Percentiles rank a stretch among this genome's conserved stretches.
These are phyloP conservation scores for Crotalus horridus DNA, from an alignment of 2,113 vertebrate species.

Conservation along the genomic window DNA sequence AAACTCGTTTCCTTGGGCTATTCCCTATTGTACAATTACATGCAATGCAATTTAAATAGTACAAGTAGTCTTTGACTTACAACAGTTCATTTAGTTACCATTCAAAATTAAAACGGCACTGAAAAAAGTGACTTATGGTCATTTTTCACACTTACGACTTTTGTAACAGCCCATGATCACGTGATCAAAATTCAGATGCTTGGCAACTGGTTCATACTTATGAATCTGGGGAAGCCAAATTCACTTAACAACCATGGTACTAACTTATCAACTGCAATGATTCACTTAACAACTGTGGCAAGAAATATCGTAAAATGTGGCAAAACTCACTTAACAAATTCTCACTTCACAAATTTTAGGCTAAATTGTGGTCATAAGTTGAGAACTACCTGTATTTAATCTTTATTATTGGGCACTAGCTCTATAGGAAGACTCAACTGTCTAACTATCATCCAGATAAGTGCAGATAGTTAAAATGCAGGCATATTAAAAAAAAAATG, in stretches of 20 bases:
- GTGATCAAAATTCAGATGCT: not conserved
- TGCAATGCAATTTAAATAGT: conserved; percentile 44
- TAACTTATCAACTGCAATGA: not conserved
- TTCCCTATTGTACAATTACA: conserved; percentile 34
- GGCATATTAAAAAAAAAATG: not conserved
- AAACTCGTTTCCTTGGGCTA: conserved; percentile 5
- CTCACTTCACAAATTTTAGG: not conserved
- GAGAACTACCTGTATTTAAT: not conserved
- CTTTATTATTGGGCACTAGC: conserved; percentile 30
- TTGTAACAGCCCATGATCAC: not conserved
- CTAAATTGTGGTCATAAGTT: not conserved
- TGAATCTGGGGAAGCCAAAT: not conserved
- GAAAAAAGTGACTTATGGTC: not conserved
- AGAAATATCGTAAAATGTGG: not conserved
- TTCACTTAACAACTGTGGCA: not conserved
- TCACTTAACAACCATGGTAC: not conserved
- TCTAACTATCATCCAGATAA: conserved; percentile 27
- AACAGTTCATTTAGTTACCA: not conserved
- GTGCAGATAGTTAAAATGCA: not conserved
- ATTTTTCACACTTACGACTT: not conserved
- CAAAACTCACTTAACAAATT: not conserved
- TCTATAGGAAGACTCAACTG: conserved; percentile 42
- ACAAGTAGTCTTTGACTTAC: not conserved
- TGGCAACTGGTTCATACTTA: not conserved
- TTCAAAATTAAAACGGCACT: not conserved